Evolutionary conservation across 1,140 invertebrate species (phyloP).

Genomic region (Phymastichus coffea): DNA sequence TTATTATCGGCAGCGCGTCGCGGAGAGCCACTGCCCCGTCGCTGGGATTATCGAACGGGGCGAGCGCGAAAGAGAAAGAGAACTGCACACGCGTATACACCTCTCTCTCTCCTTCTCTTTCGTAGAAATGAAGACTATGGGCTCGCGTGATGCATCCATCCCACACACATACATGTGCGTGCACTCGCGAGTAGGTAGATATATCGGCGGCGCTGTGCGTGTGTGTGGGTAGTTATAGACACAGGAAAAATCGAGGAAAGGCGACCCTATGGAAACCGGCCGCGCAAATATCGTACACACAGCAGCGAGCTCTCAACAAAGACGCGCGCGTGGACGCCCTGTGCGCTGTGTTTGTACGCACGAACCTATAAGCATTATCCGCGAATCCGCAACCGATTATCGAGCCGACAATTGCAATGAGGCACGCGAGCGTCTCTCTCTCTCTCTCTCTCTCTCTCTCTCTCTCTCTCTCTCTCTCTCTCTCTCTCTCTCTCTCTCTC

Average conservation of each 20-base stretch:
- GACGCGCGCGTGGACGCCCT: not conserved
- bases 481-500: too few species aligned
- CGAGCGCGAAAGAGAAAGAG: too few species aligned
- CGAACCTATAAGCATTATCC: not conserved
- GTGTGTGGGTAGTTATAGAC: too few species aligned
- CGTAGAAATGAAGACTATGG: too few species aligned
- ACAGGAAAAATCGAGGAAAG: slow-evolving; percentile 10
- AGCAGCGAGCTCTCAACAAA: slow-evolving; percentile 1
- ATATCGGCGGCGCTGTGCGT: too few species aligned
- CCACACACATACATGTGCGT: too few species aligned
- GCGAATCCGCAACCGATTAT: not conserved
- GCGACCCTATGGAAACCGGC: slow-evolving; percentile 19
- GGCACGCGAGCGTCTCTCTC: not conserved
- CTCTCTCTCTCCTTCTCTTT: too few species aligned
- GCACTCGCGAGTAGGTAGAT: too few species aligned
- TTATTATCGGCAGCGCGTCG: too few species aligned
- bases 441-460: not conserved
- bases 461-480: not conserved
- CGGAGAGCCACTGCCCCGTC: not conserved
- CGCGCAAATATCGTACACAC: slow-evolving; percentile 9
- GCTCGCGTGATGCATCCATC: too few species aligned
- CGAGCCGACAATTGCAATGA: too few species aligned
- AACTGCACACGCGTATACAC: too few species aligned
- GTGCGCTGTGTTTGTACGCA: not conserved
- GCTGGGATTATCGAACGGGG: slow-evolving; percentile 22